Conservation (phyloP, 2,113 vertebrate genomes). For the Callipepla californica region DNA sequence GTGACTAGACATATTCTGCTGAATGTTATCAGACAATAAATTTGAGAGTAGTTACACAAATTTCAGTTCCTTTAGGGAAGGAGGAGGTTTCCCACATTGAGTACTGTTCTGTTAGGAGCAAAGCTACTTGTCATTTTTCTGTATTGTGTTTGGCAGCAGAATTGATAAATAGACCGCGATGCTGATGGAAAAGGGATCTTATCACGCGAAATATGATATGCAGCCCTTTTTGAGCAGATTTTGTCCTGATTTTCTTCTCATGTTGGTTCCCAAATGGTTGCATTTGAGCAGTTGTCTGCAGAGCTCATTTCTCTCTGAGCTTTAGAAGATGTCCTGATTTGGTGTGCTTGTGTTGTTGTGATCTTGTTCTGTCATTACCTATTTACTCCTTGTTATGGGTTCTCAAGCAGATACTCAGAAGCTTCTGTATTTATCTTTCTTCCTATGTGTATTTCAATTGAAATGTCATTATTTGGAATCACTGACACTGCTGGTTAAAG, state of each 20-base stretch:
- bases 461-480: constrained; percentile 67
- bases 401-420: not conserved
- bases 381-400: constrained; percentile 16
- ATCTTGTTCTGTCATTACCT: constrained; percentile 46
- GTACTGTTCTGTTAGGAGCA: not conserved
- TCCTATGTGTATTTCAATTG: constrained; percentile 36
- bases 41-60: fast-evolving
- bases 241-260: not conserved
- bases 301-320: not conserved
- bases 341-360: not conserved
- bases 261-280: not conserved
- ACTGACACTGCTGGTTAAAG: constrained; percentile 47
- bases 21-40: not conserved
- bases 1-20: not conserved
- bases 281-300: not conserved
- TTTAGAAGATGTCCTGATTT: not conserved
- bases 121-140: not conserved
- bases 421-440: constrained; percentile 47
- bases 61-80: not conserved
- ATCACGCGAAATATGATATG: fast-evolving
- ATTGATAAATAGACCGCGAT: not conserved
- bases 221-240: not conserved
- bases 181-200: not conserved
- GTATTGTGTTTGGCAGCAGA: fast-evolving
- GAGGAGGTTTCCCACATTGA: not conserved